A percentile compares a stretch with the other conserved stretches of the same genome.
These are phyloP conservation scores for Enteromius paludinosus DNA, from an alignment of 2,797 vertebrate species.

Conservation along the genomic window DNA sequence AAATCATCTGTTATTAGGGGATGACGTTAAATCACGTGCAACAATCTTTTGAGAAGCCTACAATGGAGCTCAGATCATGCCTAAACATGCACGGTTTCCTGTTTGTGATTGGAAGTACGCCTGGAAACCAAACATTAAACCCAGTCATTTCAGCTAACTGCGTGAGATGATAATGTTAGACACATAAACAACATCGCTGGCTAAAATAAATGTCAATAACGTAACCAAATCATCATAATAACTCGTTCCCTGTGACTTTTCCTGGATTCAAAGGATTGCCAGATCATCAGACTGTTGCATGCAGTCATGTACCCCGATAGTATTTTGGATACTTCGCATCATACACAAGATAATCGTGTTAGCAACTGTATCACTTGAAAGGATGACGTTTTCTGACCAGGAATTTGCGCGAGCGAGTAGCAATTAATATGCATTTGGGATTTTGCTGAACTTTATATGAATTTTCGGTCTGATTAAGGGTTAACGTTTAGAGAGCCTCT, in stretches of 20 bases:
- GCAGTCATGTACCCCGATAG: background rate
- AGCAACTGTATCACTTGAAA: background rate
- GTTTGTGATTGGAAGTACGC: conserved; percentile 4
- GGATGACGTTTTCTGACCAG: background rate
- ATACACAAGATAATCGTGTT: background rate
- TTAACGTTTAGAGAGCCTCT: background rate
- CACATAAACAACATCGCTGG: background rate
- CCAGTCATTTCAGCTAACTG: background rate
- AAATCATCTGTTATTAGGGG: background rate
- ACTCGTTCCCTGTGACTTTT: background rate
- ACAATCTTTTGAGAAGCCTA: background rate
- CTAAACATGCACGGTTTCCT: conserved; percentile 17
- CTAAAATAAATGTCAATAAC: background rate
- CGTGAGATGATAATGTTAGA: background rate
- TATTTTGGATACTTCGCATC: background rate
- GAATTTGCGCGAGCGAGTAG: background rate
- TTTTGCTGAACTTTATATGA: conserved; percentile 8
- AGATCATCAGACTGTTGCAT: conserved; percentile 34
- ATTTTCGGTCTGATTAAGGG: background rate
- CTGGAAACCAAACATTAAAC: background rate
- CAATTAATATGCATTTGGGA: background rate
- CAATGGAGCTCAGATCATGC: background rate
- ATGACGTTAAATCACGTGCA: background rate
- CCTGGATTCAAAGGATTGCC: conserved; percentile 16
- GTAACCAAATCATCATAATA: background rate